Percentiles rank a stretch among this genome's conserved stretches.
Evolutionary conservation across 2,113 vertebrate species (phyloP).

Genomic region (Cettia cetti): DNA sequence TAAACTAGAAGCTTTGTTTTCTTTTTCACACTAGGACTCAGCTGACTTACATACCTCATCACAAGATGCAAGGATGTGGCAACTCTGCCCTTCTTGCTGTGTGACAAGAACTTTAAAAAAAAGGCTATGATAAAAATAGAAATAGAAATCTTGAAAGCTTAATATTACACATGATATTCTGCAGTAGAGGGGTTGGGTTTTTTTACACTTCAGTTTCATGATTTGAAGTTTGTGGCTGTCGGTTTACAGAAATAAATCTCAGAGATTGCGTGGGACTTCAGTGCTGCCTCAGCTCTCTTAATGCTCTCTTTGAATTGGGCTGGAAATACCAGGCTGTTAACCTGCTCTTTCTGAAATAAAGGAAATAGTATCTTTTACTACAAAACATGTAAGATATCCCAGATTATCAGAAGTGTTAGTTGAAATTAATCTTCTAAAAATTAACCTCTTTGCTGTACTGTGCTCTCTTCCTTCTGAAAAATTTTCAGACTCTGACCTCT

Average conservation of each 20-base stretch:
- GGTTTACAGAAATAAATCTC: background rate
- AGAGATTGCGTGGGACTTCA: background rate
- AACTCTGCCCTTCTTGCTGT: background rate
- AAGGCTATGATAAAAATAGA: background rate
- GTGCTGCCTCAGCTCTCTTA: background rate
- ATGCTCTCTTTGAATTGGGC: background rate
- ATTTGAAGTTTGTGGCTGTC: background rate
- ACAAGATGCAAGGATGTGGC: conserved; percentile 1
- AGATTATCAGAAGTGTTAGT: background rate
- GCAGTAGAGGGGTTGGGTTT: background rate
- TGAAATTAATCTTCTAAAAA: background rate
- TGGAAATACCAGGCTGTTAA: background rate
- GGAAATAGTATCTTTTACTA: background rate
- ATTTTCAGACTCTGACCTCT: background rate
- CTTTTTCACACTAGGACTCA: background rate
- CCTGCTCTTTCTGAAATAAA: background rate
- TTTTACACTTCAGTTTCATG: background rate
- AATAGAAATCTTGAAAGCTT: background rate
- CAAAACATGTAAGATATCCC: background rate
- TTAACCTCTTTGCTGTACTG: background rate
- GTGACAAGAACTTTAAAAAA: background rate
- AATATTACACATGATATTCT: background rate
- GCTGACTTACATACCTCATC: background rate
- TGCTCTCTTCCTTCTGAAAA: background rate
- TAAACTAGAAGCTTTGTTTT: conserved; percentile 29